Evolutionary conservation across 2,797 vertebrate genomes (phyloP).

Genomic region (Hemibagrus guttatus): DNA sequence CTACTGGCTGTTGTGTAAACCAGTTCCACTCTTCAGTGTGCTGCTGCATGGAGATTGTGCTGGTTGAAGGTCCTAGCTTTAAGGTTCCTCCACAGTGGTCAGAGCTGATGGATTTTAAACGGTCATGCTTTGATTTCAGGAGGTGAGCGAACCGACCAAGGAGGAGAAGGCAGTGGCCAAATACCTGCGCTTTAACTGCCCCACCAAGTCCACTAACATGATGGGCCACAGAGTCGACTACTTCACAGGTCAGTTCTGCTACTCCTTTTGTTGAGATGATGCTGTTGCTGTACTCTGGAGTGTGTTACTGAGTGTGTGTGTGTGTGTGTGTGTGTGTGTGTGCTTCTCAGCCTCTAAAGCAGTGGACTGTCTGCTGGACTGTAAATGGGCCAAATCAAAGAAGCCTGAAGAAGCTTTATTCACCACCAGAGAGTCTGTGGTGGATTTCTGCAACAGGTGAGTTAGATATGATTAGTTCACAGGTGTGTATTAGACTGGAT

Average conservation of each 20-base stretch:
- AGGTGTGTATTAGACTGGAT: background rate
- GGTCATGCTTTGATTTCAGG: slow-evolving; percentile 68
- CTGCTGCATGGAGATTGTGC: background rate
- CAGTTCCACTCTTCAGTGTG: background rate
- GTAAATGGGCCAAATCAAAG: slow-evolving; percentile 97
- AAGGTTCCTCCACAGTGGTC: background rate
- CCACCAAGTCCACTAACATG: slow-evolving; percentile 98
- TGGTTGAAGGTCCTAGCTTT: background rate
- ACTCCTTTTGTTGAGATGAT: background rate
- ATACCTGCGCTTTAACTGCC: slow-evolving; percentile 96
- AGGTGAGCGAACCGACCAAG: slow-evolving; percentile 96
- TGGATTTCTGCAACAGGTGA: slow-evolving; percentile 98
- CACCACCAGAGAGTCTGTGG: slow-evolving; percentile 91
- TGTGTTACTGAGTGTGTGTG: background rate
- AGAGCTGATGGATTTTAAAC: background rate
- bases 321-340: slow-evolving; percentile 1
- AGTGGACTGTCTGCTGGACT: slow-evolving; percentile 95
- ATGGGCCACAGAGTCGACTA: slow-evolving; percentile 98
- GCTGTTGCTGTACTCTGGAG: background rate
- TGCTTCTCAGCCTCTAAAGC: slow-evolving; percentile 89
- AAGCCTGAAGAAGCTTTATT: slow-evolving; percentile 95
- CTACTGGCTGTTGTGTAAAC: background rate
- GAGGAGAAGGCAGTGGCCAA: slow-evolving; percentile 98
- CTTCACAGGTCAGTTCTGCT: slow-evolving; percentile 85
- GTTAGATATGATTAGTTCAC: background rate